phyloP scores from a whole-genome alignment of 37 sponge, comb jelly and placozoan species.

The Hexactinellida sp. region DNA sequence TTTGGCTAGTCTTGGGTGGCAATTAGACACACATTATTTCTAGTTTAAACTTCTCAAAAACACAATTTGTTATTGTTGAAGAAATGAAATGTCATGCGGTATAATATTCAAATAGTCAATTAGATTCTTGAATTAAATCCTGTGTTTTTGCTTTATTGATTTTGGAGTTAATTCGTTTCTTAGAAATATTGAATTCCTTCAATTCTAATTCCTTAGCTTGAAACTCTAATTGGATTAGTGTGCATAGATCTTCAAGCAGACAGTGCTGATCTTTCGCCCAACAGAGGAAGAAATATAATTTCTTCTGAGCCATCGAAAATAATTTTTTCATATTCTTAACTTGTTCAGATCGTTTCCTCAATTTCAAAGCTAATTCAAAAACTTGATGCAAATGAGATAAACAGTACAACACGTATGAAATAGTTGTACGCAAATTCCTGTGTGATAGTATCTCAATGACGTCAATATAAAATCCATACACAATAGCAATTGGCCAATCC shows the following conservation, averaged over 20 bases:
- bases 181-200: background rate
- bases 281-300: background rate
- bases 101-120: too few species aligned
- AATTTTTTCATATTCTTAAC: background rate
- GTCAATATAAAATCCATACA: background rate
- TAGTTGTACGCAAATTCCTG: background rate
- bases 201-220: background rate
- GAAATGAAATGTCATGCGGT: too few species aligned
- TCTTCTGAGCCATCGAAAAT: background rate
- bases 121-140: too few species aligned
- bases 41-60: too few species aligned
- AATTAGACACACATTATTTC: too few species aligned
- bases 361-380: background rate
- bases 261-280: background rate
- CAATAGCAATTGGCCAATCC: background rate
- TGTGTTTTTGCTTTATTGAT: background rate
- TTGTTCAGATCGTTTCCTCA: background rate
- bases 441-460: background rate
- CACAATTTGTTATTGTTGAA: too few species aligned
- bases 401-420: slow-evolving; percentile 6
- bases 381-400: background rate
- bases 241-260: background rate
- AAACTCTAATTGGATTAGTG: background rate
- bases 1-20: too few species aligned
- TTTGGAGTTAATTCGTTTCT: background rate